These are phyloP conservation scores for Pangasius sanitwongsei DNA, from an alignment of 2,797 vertebrate genomes.

Conservation along the genomic window DNA sequence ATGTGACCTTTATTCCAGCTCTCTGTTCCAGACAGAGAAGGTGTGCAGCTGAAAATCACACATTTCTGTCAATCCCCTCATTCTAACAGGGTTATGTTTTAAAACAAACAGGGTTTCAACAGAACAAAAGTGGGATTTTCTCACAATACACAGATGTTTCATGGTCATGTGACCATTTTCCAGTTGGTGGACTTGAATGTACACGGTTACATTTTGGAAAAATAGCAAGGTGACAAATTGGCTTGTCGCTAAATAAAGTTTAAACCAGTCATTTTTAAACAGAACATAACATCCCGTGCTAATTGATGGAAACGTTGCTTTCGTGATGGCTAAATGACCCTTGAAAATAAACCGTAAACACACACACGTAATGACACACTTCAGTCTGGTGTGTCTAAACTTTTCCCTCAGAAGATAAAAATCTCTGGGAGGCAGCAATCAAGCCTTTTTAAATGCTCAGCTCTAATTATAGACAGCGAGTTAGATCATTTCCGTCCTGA, in stretches of 20 bases:
- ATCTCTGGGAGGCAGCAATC: constrained; percentile 39
- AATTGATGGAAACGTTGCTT: not conserved
- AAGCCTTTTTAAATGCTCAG: constrained; percentile 28
- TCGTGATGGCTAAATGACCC: not conserved
- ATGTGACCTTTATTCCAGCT: not conserved
- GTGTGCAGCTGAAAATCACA: not conserved
- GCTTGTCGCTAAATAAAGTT: not conserved
- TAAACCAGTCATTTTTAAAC: not conserved
- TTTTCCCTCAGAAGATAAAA: constrained; percentile 29
- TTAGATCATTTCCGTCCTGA: constrained; percentile 41
- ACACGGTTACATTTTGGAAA: not conserved
- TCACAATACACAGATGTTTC: not conserved
- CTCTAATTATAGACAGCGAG: constrained; percentile 55
- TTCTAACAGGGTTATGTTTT: not conserved
- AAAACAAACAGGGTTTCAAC: not conserved
- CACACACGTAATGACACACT: constrained; percentile 21
- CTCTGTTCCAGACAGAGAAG: not conserved
- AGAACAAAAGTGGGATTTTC: not conserved
- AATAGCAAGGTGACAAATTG: no score
- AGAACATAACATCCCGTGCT: not conserved
- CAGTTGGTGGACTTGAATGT: not conserved
- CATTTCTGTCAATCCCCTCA: not conserved
- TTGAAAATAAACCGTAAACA: not conserved
- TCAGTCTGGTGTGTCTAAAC: not conserved
- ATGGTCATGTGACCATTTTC: not conserved